These are phyloP conservation scores for Bradypodion ventrale DNA, from an alignment of 2,797 vertebrate genomes.

Conservation along the genomic window DNA sequence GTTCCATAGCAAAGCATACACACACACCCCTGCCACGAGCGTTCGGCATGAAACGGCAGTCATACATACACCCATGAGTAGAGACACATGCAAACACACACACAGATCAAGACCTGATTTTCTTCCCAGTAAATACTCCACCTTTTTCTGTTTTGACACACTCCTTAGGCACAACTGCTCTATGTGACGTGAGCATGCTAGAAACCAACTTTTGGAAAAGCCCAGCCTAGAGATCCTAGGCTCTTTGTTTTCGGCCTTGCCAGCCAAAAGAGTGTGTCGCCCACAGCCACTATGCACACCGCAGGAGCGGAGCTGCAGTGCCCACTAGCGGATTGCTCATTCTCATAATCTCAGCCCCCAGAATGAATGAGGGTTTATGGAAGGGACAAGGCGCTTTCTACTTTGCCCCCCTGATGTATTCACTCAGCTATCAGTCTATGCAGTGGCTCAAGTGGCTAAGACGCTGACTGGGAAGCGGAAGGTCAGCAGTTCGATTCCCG, in stretches of 20 bases:
- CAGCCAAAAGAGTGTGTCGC: too few relatives aligned
- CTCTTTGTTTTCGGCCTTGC: not conserved
- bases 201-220: slow-evolving; percentile 38
- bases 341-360: too few relatives aligned
- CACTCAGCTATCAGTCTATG: not conserved
- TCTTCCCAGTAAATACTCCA: slow-evolving; percentile 40
- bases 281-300: slow-evolving; percentile 8
- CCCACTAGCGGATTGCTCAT: slow-evolving; percentile 62
- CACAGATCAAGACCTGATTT: slow-evolving; percentile 6
- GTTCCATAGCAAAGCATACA: slow-evolving; percentile 52
- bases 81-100: too few relatives aligned
- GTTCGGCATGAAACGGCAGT: slow-evolving; percentile 39
- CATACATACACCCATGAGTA: too few relatives aligned
- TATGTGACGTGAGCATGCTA: slow-evolving; percentile 42
- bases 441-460: too few relatives aligned
- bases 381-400: slow-evolving; percentile 30
- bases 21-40: slow-evolving; percentile 28
- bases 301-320: slow-evolving; percentile 50
- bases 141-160: not conserved
- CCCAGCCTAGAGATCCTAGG: slow-evolving; percentile 24
- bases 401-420: not conserved
- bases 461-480: too few relatives aligned
- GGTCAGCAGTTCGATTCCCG: too few relatives aligned
- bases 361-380: not conserved
- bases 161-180: slow-evolving; percentile 48